phyloP scores from a whole-genome alignment of 2,888 invertebrate species.

The Drosophila subsilvestris region DNA sequence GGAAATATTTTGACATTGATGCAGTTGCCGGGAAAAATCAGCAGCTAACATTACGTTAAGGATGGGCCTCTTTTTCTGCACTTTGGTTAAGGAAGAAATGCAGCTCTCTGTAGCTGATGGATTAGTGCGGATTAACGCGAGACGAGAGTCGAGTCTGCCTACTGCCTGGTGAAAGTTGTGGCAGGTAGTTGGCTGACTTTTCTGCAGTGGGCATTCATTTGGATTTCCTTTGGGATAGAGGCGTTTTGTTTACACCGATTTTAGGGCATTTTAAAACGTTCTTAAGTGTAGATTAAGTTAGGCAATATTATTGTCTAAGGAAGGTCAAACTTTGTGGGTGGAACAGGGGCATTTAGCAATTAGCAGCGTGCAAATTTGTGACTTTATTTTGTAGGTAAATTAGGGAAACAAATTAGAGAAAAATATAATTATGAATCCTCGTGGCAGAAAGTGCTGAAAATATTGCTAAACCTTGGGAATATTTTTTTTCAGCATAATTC shows the following conservation, averaged over 20 bases:
- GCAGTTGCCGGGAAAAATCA: constrained; percentile 76
- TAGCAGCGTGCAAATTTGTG: too few relatives aligned
- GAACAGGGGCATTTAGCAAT: background rate
- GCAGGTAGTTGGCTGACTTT: constrained; percentile 54
- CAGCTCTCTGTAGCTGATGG: constrained; percentile 48
- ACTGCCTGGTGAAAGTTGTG: constrained; percentile 61
- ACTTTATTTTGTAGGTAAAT: background rate
- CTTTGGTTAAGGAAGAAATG: too few relatives aligned
- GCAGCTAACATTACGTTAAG: constrained; percentile 67
- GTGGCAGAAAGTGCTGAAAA: too few relatives aligned
- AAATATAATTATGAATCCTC: too few relatives aligned
- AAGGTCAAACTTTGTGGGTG: background rate
- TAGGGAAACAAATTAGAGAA: too few relatives aligned
- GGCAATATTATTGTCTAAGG: background rate
- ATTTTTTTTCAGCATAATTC: background rate
- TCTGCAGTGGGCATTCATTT: background rate
- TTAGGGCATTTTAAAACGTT: background rate
- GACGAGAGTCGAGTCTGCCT: background rate
- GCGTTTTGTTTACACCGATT: constrained; percentile 56
- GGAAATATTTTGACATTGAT: constrained; percentile 71
- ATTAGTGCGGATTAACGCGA: constrained; percentile 67
- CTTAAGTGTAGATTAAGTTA: background rate
- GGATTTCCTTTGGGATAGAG: constrained; percentile 6
- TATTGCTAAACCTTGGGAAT: too few relatives aligned
- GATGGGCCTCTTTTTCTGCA: constrained; percentile 6